Evolutionary conservation across 2,888 invertebrate genomes (phyloP), one percentile per base, ranked within the genome.

Genomic region (Scaptodrosophila latifasciaeformis): DNA sequence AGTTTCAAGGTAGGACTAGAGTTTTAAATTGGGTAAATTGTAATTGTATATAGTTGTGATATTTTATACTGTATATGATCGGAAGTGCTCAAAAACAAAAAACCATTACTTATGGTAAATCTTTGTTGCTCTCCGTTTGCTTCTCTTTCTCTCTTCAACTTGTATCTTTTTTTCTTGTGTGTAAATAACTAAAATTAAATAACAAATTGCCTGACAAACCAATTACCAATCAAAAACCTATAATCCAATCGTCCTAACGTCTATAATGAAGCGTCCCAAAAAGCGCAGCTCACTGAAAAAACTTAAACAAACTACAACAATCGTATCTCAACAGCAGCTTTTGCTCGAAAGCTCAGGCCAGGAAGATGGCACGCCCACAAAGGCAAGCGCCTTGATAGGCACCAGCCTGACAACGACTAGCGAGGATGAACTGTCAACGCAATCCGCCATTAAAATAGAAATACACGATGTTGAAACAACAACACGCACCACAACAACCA

Each of bases 1-100:
- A 94, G 94, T 2, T 93, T 94, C 82, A 92, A 91, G 84, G 86
- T 86, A 78, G 63, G 72, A 67, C 31, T 24, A 47, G 13, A 30
- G 30, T 10, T 6, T 1, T 53, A 52, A 59, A 5, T 37, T 58
- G 54, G 63, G 55, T 55, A 53, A 51, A 21, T 54, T 67, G 45
- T 60, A 52, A 30, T 48, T 59, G 54, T 13, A 49, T 51, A 53
- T 39, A 29, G 19, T 42, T 31, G 5, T 24, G 51, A 54, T 54
- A 59, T 54, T 59, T 59, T 65, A 45, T 60, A 72, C 63, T 78
- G 47, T 71, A 66, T 76, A 60, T 62, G 17, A 58, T 68, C 61
- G 62, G 50, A 68, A 66, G 74, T 68, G 61, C 61, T 64, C 54
- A 69, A 52, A 67, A n/a, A n/a, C n/a, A n/a, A n/a, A n/a, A 7